These are phyloP conservation scores for Bilobella aurantiaca DNA, from an alignment of 1,140 invertebrate genomes.

Conservation along the genomic window DNA sequence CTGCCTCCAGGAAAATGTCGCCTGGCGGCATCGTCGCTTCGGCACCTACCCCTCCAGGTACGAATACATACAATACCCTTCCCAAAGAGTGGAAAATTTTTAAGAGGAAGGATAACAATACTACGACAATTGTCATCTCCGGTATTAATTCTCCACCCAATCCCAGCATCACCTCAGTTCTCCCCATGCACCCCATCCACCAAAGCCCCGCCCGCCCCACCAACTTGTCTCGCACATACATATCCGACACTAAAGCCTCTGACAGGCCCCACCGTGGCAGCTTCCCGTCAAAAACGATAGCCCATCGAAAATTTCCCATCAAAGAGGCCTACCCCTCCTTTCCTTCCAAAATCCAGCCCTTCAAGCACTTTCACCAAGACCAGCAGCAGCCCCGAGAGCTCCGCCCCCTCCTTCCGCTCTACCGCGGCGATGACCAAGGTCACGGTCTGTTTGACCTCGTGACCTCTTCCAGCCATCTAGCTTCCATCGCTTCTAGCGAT, in stretches of 20 bases:
- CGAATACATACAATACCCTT: not conserved
- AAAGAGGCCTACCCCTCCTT: not conserved
- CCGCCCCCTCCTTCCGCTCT: not conserved
- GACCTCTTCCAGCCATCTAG: no score
- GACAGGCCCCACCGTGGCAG: no score
- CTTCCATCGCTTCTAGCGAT: no score
- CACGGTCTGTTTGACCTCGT: not conserved
- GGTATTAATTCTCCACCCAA: not conserved
- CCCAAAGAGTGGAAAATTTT: not conserved
- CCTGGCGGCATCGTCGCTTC: no score
- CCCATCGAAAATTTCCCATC: not conserved
- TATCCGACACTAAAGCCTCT: not conserved
- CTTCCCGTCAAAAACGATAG: not conserved
- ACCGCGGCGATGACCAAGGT: not conserved
- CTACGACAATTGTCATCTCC: not conserved
- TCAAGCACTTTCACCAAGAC: no score
- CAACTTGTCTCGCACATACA: not conserved
- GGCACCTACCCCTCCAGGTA: no score
- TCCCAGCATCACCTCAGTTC: not conserved
- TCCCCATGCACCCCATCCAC: not conserved
- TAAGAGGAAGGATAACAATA: not conserved
- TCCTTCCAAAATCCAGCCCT: not conserved
- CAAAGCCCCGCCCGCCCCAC: not conserved
- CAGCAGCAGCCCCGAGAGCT: not conserved
- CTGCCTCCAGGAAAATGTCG: no score